phyloP scores from a whole-genome alignment of 2,888 invertebrate genomes.

The Hirtodrosophila alboralis region DNA sequence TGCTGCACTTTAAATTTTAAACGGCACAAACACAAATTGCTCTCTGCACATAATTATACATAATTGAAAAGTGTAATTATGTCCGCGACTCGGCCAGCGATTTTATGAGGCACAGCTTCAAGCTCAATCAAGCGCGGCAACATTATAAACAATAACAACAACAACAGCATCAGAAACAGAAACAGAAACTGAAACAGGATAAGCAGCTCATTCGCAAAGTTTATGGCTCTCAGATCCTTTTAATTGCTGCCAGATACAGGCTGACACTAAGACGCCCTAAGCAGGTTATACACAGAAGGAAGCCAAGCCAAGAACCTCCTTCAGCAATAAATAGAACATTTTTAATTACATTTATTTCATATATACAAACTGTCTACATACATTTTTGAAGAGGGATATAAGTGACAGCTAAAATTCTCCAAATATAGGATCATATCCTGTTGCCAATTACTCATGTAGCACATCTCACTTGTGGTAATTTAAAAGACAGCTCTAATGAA shows the following conservation, averaged over 20 bases:
- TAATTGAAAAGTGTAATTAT: conserved; percentile 76
- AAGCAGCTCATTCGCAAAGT: conserved; percentile 40
- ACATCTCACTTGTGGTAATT: no score
- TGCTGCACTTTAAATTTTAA: conserved; percentile 71
- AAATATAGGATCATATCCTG: no score
- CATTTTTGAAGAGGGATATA: no score
- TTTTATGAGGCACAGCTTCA: conserved; percentile 64
- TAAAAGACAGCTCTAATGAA: no score
- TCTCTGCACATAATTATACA: conserved; percentile 71
- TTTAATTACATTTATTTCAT: no score
- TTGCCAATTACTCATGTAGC: no score
- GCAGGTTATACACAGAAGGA: conserved; percentile 6
- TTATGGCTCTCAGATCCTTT: conserved; percentile 59
- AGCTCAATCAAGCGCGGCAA: conserved; percentile 58
- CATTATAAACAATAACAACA: conserved; percentile 26
- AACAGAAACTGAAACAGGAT: conserved; percentile 5
- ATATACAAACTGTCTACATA: no score
- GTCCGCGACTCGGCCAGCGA: conserved; percentile 36
- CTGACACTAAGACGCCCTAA: conserved; percentile 4
- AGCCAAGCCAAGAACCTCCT: no score
- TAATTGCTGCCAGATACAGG: conserved; percentile 60
- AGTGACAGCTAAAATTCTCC: no score
- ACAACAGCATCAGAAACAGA: not conserved
- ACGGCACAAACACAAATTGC: conserved; percentile 60
- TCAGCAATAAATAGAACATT: no score